Conservation (phyloP, 2,888 invertebrate species). For the Stenurella melanura region DNA sequence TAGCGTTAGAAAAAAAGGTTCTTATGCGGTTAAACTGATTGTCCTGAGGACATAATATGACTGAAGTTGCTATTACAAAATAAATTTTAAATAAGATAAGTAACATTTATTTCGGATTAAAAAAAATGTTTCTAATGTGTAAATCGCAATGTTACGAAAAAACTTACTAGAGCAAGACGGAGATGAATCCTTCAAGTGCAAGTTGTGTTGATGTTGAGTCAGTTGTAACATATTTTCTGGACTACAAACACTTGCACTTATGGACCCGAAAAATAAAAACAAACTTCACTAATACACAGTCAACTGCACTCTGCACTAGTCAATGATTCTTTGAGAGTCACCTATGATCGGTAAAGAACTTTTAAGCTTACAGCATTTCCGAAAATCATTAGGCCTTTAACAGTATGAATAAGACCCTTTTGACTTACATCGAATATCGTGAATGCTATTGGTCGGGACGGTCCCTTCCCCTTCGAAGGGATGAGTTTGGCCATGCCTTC, state of each 20-base stretch:
- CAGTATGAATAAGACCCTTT: constrained; percentile 57
- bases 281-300: constrained; percentile 33
- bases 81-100: too few relatives aligned
- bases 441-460: constrained; percentile 54
- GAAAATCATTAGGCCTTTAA: constrained; percentile 37
- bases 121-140: neutral
- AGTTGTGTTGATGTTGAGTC: constrained; percentile 50
- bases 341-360: constrained; percentile 46
- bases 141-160: neutral
- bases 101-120: neutral
- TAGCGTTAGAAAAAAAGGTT: too few relatives aligned
- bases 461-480: constrained; percentile 47
- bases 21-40: too few relatives aligned
- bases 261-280: constrained; percentile 36
- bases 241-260: constrained; percentile 52
- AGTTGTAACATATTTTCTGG: constrained; percentile 52
- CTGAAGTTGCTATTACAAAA: too few relatives aligned
- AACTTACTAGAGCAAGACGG: constrained; percentile 59
- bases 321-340: constrained; percentile 47
- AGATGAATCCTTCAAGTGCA: constrained; percentile 53
- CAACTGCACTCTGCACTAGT: constrained; percentile 40
- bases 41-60: too few relatives aligned
- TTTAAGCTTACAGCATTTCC: constrained; percentile 49
- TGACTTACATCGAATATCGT: constrained; percentile 46
- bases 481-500: constrained; percentile 48